Percentiles rank a stretch among this genome's conserved stretches.
phyloP scores from a whole-genome alignment of 2,888 invertebrate species.

The Camptogramma bilineatum region DNA sequence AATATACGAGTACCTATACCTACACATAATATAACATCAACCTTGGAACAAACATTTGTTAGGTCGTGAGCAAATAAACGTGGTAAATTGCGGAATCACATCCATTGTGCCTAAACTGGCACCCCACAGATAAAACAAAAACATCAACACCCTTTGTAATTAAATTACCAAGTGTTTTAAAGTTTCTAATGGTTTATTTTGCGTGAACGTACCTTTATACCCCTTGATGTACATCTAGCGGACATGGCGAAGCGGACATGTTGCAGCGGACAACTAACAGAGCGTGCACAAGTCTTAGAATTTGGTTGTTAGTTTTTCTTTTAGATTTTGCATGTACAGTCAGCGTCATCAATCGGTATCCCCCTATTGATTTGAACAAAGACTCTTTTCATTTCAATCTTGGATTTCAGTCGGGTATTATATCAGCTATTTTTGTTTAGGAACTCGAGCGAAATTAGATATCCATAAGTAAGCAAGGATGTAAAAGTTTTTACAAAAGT shows the following conservation, averaged over 20 bases:
- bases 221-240: slow-evolving; percentile 1
- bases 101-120: not conserved
- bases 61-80: not conserved
- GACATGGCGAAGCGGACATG: not conserved
- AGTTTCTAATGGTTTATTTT: slow-evolving; percentile 1
- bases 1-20: not conserved
- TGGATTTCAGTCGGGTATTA: too few species aligned
- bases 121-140: not conserved
- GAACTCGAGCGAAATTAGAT: too few species aligned
- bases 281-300: too few species aligned
- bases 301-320: too few species aligned
- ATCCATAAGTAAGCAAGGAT: too few species aligned
- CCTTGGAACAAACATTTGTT: not conserved
- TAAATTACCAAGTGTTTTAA: slow-evolving; percentile 14
- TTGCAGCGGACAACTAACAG: not conserved
- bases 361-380: too few species aligned
- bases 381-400: too few species aligned
- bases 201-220: slow-evolving; percentile 11
- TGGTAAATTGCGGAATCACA: not conserved
- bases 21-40: not conserved
- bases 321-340: too few species aligned
- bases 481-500: too few species aligned
- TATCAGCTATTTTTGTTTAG: too few species aligned
- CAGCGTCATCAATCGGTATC: too few species aligned
- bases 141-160: slow-evolving; percentile 45